Conservation (phyloP, 2,113 vertebrate species). For the Ptilorrhoa leucosticta region DNA sequence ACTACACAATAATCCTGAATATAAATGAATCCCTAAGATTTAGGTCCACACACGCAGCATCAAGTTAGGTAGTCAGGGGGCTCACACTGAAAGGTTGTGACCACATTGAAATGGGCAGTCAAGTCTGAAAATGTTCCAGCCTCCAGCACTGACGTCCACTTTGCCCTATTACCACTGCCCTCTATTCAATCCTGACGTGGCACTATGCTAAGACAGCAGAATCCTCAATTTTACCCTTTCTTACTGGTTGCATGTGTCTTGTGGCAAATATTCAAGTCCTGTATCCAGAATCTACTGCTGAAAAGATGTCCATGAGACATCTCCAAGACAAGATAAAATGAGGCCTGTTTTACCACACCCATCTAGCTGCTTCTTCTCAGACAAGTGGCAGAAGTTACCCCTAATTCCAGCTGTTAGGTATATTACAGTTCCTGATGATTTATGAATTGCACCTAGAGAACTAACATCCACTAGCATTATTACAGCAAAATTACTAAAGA, state of each 20-base stretch:
- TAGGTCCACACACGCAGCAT: not conserved
- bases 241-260: not conserved
- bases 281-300: not conserved
- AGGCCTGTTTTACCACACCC: not conserved
- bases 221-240: not conserved
- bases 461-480: not conserved
- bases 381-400: not conserved
- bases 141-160: not conserved
- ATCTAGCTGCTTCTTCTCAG: not conserved
- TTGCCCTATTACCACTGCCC: not conserved
- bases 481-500: not conserved
- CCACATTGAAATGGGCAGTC: not conserved
- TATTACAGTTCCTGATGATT: not conserved
- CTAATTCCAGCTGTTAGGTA: not conserved
- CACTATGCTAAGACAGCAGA: not conserved
- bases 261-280: not conserved
- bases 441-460: not conserved
- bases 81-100: not conserved
- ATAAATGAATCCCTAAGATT: not conserved
- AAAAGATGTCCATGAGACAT: not conserved
- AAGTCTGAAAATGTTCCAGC: not conserved
- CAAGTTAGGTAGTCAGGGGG: not conserved
- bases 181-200: not conserved
- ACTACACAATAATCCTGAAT: not conserved
- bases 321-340: not conserved